Evolutionary conservation across 2,797 vertebrate species (phyloP), one percentile per base, ranked within the genome.

Genomic region (Rhabdophis nuchalis): DNA sequence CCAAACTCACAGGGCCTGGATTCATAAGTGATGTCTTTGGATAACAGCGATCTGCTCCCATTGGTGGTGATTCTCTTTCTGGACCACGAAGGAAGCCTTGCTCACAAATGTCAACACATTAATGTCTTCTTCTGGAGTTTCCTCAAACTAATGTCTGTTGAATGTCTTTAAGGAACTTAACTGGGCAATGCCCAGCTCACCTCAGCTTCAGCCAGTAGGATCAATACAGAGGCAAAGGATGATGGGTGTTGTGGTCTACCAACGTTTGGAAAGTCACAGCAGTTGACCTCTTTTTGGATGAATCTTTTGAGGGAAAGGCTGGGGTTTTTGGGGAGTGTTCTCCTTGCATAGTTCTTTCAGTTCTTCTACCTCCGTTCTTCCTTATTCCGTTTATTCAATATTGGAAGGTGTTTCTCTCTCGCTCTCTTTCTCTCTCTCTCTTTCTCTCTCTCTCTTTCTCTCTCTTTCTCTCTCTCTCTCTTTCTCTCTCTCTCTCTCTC

Each of bases 321-420:
- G 32, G 3, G 13, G 13, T 54, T 54, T 68, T 68, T 94, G 85
- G 53, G 94, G 91, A 23, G 72, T 41, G 18, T 77, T 77, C 9
- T 77, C 18, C 36, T 4, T 77, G 18, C 72, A 41, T 77, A 77
- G 32, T 12, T 5, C 20, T 82, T 82, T 41, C 72, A 82, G 10
- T 41, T 82, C 36, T 46, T 46, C 20, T 82, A 11, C 18, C 36
- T 82, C 72, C 3, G 1, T 82, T 82, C 64, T 82, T 82, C 36
- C 20, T 82, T 46, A 23, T 41, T 77, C 20, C 18, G 11, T 77
- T 23, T 23, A 41, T 94, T 96, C 94, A 93, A 94, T 95, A 94
- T 94, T 94, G 93, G 95, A 94, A 92, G 16, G 36, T 56, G 36
- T 46, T 41, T n/a, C 14, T 20, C 93, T 95, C 91, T 95, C 94